These are phyloP conservation scores for Scartelaos histophorus DNA, from an alignment of 2,113 vertebrate species.

Conservation along the genomic window DNA sequence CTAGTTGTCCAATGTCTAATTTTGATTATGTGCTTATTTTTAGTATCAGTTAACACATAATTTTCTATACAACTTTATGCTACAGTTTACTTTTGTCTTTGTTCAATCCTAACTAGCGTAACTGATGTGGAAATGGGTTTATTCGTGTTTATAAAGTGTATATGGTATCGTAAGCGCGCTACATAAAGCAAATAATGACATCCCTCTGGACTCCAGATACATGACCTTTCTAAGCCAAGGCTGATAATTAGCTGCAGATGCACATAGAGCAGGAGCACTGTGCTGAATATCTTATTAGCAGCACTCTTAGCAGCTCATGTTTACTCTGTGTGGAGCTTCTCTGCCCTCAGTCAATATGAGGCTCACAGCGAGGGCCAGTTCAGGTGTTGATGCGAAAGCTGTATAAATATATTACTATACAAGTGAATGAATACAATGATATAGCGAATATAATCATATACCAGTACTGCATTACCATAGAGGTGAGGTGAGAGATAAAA, in stretches of 20 bases:
- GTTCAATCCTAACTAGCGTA: neutral
- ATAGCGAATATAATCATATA: too few species aligned
- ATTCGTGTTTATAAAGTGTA: neutral
- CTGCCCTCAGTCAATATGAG: neutral
- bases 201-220: neutral
- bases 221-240: constrained; percentile 11
- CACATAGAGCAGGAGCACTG: neutral
- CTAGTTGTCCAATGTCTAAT: too few species aligned
- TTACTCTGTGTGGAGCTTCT: constrained; percentile 1
- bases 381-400: constrained; percentile 7
- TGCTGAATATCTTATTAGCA: neutral
- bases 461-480: too few species aligned
- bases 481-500: too few species aligned
- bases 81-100: neutral
- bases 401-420: constrained; percentile 11
- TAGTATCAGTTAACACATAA: too few species aligned
- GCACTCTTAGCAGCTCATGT: neutral
- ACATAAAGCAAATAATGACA: neutral
- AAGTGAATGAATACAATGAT: neutral
- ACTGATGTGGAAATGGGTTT: too few species aligned
- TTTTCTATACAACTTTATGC: too few species aligned
- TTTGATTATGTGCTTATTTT: too few species aligned
- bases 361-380: neutral
- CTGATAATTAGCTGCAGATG: constrained; percentile 18
- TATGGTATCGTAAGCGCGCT: neutral